Base-by-base conservation (phyloP, 35 echinoderm and acorn worm species). In the Heliocidaris tuberculata region DNA sequence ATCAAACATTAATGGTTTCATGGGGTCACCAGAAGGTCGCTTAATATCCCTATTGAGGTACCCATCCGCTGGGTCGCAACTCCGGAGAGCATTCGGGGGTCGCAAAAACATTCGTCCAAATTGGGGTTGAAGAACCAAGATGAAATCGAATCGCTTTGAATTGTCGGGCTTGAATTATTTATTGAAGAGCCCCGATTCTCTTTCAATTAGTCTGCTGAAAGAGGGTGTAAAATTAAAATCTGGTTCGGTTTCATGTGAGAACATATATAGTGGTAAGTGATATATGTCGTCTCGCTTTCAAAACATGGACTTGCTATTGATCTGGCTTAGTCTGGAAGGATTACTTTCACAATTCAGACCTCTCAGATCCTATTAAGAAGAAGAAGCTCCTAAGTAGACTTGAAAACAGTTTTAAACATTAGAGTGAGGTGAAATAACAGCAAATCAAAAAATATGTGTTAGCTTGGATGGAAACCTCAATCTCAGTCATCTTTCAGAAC, bases 151-250 rank as follows among this genome's bases (percentile, higher is more conserved):
- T 78, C 65, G 19, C 65, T 78, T 78, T 27, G 65, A 78, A 78
- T 78, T 78, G 65, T 78, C 65, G 65, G 65, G 65, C 65, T 78
- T 78, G 65, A 78, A 78, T 78, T 78, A 78, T 78, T 78, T 78
- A 78, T 78, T 78, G 65, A 78, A 78, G 21, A 78, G 65, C 65
- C 65, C 27, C 17, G 65, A 78, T 78, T 78, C 65, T 78, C 65
- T 9, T 78, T 78, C 65, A 78, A 78, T 78, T 78, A 78, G 65
- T 78, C 65, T 78, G 65, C 21, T 78, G 65, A 78, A 78, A 78
- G 65, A 78, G 65, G 65, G 65, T 78, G 65, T 78, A 78, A 78
- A 78, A 78, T 78, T 78, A 78, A 78, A 78, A 78, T 78, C 65
- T 78, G 65, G 65, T 78, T 78, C 27, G 65, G 65, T 78, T 78